Percentiles rank a stretch among this genome's conserved stretches.
These are phyloP conservation scores for Agrotis ipsilon DNA, from an alignment of 2,888 invertebrate genomes.

Conservation along the genomic window DNA sequence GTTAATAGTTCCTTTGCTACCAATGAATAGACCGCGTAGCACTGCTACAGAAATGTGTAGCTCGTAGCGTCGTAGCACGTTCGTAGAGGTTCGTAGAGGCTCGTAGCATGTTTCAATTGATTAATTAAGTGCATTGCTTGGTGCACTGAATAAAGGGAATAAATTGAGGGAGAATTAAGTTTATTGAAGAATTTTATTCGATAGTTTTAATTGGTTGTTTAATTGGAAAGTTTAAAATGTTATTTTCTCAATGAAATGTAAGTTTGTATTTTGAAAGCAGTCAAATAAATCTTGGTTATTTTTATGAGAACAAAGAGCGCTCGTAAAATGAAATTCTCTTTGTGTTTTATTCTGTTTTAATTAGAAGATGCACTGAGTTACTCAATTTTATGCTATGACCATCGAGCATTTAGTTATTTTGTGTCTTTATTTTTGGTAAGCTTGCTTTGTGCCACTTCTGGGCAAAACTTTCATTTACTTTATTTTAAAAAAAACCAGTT, in stretches of 20 bases:
- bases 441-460: no score
- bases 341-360: constrained; percentile 39
- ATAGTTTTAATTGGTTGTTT: constrained; percentile 4
- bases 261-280: constrained; percentile 9
- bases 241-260: not conserved
- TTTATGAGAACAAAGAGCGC: constrained; percentile 48
- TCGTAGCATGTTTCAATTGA: constrained; percentile 47
- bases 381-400: constrained; percentile 20
- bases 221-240: not conserved
- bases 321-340: constrained; percentile 51
- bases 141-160: constrained; percentile 21
- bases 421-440: no score
- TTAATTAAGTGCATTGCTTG: constrained; percentile 44
- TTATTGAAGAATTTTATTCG: constrained; percentile 9
- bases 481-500: not conserved
- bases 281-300: constrained; percentile 52
- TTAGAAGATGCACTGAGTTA: constrained; percentile 47
- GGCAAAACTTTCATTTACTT: no score
- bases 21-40: constrained; percentile 56
- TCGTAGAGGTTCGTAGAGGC: constrained; percentile 50
- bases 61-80: constrained; percentile 45
- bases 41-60: constrained; percentile 50
- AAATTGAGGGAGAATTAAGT: constrained; percentile 9
- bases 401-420: constrained; percentile 6
- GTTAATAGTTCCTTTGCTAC: constrained; percentile 48